Base-by-base conservation (phyloP, 2,888 invertebrate genomes). In the Callinectes sapidus region DNA sequence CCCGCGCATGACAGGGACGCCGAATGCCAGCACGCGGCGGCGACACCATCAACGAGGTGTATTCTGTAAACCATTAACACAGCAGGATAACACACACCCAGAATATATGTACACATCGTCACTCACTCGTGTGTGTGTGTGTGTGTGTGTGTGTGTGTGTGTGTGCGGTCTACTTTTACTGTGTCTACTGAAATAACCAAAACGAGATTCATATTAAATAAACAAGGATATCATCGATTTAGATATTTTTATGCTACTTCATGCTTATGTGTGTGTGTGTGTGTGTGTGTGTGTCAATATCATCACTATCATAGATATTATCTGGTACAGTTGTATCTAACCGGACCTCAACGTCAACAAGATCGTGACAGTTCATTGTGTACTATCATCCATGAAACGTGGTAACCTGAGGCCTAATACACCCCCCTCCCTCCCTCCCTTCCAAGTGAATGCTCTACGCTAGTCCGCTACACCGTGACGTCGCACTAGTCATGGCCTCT, bases 261-360 rank as follows among this genome's bases (percentile, higher is more conserved):
- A 28, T 77, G 28, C n/a, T 6, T 77, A 77, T 2, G n/a, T 71
- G 8, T 71, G n/a, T 77, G 71, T 77, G 71, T 77, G 71, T 77
- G 71, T 77, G 71, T 77, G 71, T 77, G 71, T 77, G 71, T 77
- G 71, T 77, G 71, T 77, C n/a, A n/a, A 61, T 23, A 61, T 61
- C 6, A 77, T 77, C 1, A 77, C 32, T n/a, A 77, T 61, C 61
- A 61, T 61, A 16, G 55, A 61, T 61, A 16, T 13, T 1, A 55
- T 55, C 2, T 55, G 16, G 13, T 55, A 48, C 61, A 5, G 28
- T n/a, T 28, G 71, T 77, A 77, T n/a, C 71, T n/a, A 77, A 61
- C 61, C 61, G 23, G 23, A 23, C 61, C 23, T 61, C 61, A 61
- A 61, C 18, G 18, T 61, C 61, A 61, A 55, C 55, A 16, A 48